Base-by-base conservation (phyloP, 2,888 invertebrate species). In the Eueremaeus valkanovi region DNA sequence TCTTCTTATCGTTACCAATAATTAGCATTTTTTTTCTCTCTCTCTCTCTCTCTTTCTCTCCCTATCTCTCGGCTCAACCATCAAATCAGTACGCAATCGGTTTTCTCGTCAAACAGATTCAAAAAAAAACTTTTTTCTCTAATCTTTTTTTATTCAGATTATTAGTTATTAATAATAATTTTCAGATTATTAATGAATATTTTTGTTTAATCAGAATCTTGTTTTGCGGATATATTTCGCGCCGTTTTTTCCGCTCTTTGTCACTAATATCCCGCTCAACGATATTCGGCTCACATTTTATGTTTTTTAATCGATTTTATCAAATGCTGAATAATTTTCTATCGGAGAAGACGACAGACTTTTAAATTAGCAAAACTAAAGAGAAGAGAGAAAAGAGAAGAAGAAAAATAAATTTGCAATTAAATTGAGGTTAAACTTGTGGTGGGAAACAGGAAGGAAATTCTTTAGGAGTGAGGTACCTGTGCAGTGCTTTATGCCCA, bases 381-480 rank as follows among this genome's bases (percentile, higher is more conserved):
- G 6, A 55, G 27, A 45, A 13, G 16, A 63, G n/a, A 33, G n/a
- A n/a, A 63, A 33, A 33, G 61, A 33, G 33, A 63, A 63, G 18
- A 63, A 63, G 18, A 63, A 33, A 58, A 63, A 63, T 33, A 33
- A 63, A 63, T 63, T 63, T 63, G 61, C 61, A 63, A 68, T 68
- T 68, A 33, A 40, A 68, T 68, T 68, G 68, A 68, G 68, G 68
- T 24, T 21, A 68, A 55, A 18, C 33, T 13, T 40, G 27, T 42
- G 36, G 68, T 68, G 68, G 42, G 68, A 68, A 68, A 68, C 68
- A 68, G 68, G 68, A 68, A 68, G 68, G 68, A 42, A 68, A 68
- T 68, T 68, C 68, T 68, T 63, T 6, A 24, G 18, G 33, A 16
- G 21, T n/a, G n/a, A n/a, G n/a, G n/a, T n/a, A n/a, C n/a, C n/a